Percentiles rank a stretch among this genome's conserved stretches.
Evolutionary conservation across 2,888 invertebrate species (phyloP).

Genomic region (Chouioia cunea): DNA sequence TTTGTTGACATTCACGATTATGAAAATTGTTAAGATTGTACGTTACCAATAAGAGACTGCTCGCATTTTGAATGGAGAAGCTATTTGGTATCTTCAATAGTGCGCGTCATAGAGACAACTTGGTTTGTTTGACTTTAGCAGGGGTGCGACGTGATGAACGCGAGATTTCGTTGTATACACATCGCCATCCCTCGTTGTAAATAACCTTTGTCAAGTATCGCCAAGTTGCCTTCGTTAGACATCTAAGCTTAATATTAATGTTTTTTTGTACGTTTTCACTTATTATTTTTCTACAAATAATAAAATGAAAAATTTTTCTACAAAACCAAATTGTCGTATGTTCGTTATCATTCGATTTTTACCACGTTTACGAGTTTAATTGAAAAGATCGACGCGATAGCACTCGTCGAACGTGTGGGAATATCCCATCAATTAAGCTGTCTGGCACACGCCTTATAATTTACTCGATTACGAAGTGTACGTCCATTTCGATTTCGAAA

Average conservation of each 20-base stretch:
- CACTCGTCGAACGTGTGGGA: conserved; percentile 7
- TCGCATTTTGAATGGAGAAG: conserved; percentile 4
- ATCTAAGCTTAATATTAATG: conserved; percentile 33
- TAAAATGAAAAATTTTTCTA: conserved; percentile 43
- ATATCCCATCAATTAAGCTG: conserved; percentile 5
- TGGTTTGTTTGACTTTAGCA: no score
- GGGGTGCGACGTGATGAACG: neutral
- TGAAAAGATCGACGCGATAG: neutral
- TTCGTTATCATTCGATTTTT: neutral
- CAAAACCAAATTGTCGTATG: conserved; percentile 8
- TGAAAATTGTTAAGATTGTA: neutral
- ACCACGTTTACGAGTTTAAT: neutral
- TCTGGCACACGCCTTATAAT: no score
- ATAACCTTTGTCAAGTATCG: conserved; percentile 39
- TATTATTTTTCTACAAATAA: conserved; percentile 42
- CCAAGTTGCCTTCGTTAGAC: conserved; percentile 21
- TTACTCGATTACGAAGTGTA: no score
- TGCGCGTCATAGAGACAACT: no score
- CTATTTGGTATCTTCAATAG: neutral
- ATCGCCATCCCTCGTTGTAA: conserved; percentile 29
- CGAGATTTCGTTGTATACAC: neutral
- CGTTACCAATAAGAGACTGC: conserved; percentile 18
- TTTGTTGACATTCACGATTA: neutral
- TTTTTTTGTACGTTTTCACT: conserved; percentile 39
- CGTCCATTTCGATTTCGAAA: no score